Evolutionary conservation across 2,113 vertebrate genomes (phyloP), one percentile per base, ranked within the genome.

Genomic region (Irena cyanogastra): DNA sequence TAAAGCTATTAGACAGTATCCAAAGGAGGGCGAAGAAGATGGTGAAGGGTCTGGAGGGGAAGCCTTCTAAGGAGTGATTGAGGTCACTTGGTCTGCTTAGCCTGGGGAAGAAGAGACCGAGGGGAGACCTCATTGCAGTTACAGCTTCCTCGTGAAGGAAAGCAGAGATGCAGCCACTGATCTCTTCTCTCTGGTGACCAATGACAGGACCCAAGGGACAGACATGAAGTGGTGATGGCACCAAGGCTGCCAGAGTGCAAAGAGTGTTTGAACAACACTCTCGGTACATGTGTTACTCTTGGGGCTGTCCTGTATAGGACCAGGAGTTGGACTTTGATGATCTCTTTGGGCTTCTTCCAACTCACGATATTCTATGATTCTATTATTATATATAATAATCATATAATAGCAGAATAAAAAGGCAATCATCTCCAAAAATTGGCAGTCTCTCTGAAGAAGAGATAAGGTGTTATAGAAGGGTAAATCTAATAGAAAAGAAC

Each of bases 401-500:
- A 79, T 76, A 52, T 53, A 92, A 93, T 37, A 83, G 69, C 28
- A 77, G 41, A 94, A 80, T 83, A 77, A 90, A 93, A 94, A 79
- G 30, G 23, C 30, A 92, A 35, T 39, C 5, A 56, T 50, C 45
- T 87, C 61, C 45, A 82, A 89, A 90, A 75, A 70, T 66, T 91
- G 31, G 11, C 61, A 82, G 22, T 28, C 37, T 61, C 57, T 80
- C 59, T 69, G 53, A 76, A 89, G 33, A 88, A 92, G 31, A 92
- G 9, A 37, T 71, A 75, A 89, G 16, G 28, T 64, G 4, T 49
- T 63, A 80, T 1, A 60, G 47, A 11, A 81, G 11, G 5, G 28
- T 79, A 87, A 75, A 82, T 79, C 56, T 84, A 81, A 66, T 31
- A 17, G 50, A 66, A 92, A 91, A 89, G 31, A 92, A 84, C n/a